These are phyloP conservation scores for Zaprionus bogoriensis DNA, from an alignment of 2,888 invertebrate species.

Conservation along the genomic window DNA sequence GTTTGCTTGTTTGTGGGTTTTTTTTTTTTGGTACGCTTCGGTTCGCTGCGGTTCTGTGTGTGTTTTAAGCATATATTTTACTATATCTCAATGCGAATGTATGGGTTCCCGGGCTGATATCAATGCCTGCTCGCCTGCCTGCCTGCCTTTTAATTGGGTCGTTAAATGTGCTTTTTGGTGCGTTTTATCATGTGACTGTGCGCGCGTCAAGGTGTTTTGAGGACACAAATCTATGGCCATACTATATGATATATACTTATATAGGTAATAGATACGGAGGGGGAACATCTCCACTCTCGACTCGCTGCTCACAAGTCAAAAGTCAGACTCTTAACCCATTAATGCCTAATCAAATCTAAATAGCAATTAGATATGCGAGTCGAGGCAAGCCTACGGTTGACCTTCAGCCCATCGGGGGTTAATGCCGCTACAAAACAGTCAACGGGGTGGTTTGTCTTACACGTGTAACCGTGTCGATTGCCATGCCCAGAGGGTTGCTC, in stretches of 20 bases:
- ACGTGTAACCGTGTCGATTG: conserved; percentile 41
- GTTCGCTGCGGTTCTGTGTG: conserved; percentile 17
- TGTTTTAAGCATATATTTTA: conserved; percentile 59
- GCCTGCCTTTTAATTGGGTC: conserved; percentile 78
- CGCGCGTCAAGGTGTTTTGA: conserved; percentile 62
- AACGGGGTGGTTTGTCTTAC: conserved; percentile 36
- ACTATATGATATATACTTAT: conserved; percentile 12
- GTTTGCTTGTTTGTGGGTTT: conserved; percentile 28
- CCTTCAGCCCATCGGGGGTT: conserved; percentile 45
- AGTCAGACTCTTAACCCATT: conserved; percentile 70
- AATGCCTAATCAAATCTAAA: conserved; percentile 68
- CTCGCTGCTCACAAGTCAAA: conserved; percentile 30
- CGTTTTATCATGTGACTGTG: conserved; percentile 66
- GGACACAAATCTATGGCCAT: conserved; percentile 38
- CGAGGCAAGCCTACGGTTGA: conserved; percentile 36
- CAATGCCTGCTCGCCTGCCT: conserved; percentile 55
- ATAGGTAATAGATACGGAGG: too few relatives aligned
- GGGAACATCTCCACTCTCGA: conserved; percentile 7
- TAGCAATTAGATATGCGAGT: conserved; percentile 64
- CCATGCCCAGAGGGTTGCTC: conserved; percentile 50
- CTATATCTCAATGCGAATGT: conserved; percentile 61
- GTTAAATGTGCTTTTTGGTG: conserved; percentile 61
- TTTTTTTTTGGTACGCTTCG: too few relatives aligned
- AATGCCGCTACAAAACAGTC: conserved; percentile 2
- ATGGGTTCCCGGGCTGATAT: conserved; percentile 54